Evolutionary conservation across 2,113 vertebrate species (phyloP).

Genomic region (Psettodes erumei): DNA sequence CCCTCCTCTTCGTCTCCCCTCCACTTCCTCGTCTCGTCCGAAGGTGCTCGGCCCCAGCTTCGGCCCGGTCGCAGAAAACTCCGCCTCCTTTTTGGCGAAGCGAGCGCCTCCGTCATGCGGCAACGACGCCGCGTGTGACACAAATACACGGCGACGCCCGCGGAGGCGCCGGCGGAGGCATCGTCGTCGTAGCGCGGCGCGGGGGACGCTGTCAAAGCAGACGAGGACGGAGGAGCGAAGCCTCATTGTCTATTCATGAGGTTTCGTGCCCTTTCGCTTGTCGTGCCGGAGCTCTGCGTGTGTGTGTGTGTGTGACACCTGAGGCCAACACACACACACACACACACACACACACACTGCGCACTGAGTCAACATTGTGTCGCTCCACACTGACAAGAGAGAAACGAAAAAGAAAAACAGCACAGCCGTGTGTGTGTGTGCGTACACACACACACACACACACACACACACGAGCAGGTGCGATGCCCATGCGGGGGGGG

Average conservation of each 20-base stretch:
- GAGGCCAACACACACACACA: conserved; percentile 44
- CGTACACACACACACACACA: conserved; percentile 2
- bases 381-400: not conserved
- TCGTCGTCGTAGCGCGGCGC: no score
- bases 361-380: conserved; percentile 26
- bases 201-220: conserved; percentile 60
- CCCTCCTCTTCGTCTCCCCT: no score
- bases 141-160: no score
- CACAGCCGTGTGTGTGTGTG: conserved; percentile 49
- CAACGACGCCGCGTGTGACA: conserved; percentile 36
- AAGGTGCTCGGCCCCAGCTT: no score
- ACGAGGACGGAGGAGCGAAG: conserved; percentile 53
- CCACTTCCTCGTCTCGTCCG: no score
- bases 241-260: conserved; percentile 75
- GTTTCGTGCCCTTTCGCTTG: conserved; percentile 70
- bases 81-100: no score
- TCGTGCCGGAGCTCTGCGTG: conserved; percentile 36
- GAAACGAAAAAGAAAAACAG: not conserved
- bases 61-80: no score
- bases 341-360: conserved; percentile 28
- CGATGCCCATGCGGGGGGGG: conserved; percentile 45
- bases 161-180: no score
- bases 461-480: not conserved
- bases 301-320: conserved; percentile 35
- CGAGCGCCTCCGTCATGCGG: conserved; percentile 33